Percentiles rank a stretch among this genome's conserved stretches.
phyloP scores from a whole-genome alignment of 2,888 invertebrate species.

The Apotomis capreana region DNA sequence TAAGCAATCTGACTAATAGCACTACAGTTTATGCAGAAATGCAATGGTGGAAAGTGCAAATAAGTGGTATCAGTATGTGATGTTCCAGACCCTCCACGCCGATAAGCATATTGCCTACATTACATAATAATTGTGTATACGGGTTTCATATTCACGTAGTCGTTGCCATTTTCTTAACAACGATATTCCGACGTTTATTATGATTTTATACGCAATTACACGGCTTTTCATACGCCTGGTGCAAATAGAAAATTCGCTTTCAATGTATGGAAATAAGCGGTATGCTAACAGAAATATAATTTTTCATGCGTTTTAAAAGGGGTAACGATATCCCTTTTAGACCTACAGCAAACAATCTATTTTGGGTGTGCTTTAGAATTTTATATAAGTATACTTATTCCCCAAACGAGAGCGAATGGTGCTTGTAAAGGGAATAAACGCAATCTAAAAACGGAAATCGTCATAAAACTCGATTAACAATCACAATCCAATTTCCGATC shows the following conservation, averaged over 20 bases:
- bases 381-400: background rate
- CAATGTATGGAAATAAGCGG: background rate
- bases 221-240: background rate
- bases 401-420: constrained; percentile 5
- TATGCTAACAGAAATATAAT: background rate
- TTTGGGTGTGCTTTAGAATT: background rate
- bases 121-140: too few relatives aligned
- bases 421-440: constrained; percentile 1
- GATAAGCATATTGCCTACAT: too few relatives aligned
- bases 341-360: background rate
- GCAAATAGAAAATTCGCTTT: background rate
- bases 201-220: background rate
- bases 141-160: too few relatives aligned
- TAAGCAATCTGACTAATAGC: too few relatives aligned
- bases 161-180: background rate
- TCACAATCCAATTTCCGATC: constrained; percentile 26
- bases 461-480: constrained; percentile 25
- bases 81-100: too few relatives aligned
- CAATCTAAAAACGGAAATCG: constrained; percentile 19
- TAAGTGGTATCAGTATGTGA: too few relatives aligned
- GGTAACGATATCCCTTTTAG: background rate
- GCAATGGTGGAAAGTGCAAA: too few relatives aligned
- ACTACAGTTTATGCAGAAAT: too few relatives aligned
- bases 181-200: background rate
- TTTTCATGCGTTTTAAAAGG: background rate